Percentiles rank a stretch among this genome's conserved stretches.
phyloP scores from a whole-genome alignment of 2,888 invertebrate species.

The Volucella inflata region DNA sequence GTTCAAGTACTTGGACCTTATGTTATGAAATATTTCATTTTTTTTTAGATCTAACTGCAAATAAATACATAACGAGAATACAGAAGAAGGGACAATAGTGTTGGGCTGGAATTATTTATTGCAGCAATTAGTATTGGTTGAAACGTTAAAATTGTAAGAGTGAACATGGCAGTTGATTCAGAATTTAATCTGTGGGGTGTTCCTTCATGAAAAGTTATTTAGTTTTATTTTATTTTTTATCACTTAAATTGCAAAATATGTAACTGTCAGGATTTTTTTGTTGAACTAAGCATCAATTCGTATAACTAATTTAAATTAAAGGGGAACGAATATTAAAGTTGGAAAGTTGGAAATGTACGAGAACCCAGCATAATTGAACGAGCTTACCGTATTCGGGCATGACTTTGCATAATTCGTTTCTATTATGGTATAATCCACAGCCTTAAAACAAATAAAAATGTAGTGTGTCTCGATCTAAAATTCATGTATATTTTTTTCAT shows the following conservation, averaged over 20 bases:
- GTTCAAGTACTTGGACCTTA: conserved; percentile 40
- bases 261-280: conserved; percentile 7
- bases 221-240: conserved; percentile 5
- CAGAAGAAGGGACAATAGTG: conserved; percentile 12
- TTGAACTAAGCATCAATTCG: too few relatives aligned
- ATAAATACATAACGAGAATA: conserved; percentile 17
- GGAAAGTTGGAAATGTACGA: too few relatives aligned
- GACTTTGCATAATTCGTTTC: too few relatives aligned
- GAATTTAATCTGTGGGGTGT: conserved; percentile 56
- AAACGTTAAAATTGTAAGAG: conserved; percentile 32
- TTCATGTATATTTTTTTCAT: too few relatives aligned
- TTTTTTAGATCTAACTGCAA: conserved; percentile 9
- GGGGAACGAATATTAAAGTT: too few relatives aligned
- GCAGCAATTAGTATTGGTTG: conserved; percentile 66
- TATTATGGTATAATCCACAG: too few relatives aligned
- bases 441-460: too few relatives aligned
- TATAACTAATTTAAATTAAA: too few relatives aligned
- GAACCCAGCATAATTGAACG: too few relatives aligned
- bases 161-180: conserved; percentile 3
- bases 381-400: too few relatives aligned
- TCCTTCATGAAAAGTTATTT: conserved; percentile 31
- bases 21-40: conserved; percentile 54
- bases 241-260: background rate
- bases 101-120: conserved; percentile 56
- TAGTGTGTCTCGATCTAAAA: too few relatives aligned